Evolutionary conservation across 2,113 vertebrate species (phyloP).

Genomic region (Oceanites oceanicus): DNA sequence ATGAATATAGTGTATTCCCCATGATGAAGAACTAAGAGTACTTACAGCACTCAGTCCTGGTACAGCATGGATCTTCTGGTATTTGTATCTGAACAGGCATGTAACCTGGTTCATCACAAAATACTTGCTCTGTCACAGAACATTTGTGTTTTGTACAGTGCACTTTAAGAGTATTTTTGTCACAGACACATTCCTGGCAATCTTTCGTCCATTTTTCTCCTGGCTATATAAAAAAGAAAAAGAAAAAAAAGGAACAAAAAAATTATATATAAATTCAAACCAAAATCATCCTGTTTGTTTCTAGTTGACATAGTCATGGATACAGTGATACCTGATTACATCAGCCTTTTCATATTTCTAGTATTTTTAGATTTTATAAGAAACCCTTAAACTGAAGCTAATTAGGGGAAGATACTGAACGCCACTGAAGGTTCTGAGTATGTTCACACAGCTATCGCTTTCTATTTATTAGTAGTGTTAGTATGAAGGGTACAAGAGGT

Average conservation of each 20-base stretch:
- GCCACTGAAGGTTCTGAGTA: background rate
- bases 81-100: background rate
- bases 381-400: background rate
- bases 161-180: constrained; percentile 4
- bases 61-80: constrained; percentile 67
- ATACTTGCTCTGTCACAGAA: background rate
- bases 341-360: background rate
- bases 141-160: constrained; percentile 50
- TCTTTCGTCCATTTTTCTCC: constrained; percentile 53
- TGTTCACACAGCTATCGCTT: background rate
- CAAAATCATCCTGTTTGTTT: background rate
- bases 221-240: constrained; percentile 31
- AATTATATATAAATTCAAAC: background rate
- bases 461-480: background rate
- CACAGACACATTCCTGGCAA: constrained; percentile 72
- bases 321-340: background rate
- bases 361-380: background rate
- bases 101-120: constrained; percentile 57
- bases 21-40: background rate
- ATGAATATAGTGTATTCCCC: background rate
- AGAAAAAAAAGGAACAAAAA: background rate
- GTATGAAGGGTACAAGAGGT: background rate
- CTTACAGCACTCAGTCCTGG: constrained; percentile 68
- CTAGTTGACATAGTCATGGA: background rate
- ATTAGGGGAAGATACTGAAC: background rate